Percentiles rank a stretch among this genome's conserved stretches.
Evolutionary conservation across 2,113 vertebrate genomes (phyloP).

Genomic region (Cheilinus undulatus): DNA sequence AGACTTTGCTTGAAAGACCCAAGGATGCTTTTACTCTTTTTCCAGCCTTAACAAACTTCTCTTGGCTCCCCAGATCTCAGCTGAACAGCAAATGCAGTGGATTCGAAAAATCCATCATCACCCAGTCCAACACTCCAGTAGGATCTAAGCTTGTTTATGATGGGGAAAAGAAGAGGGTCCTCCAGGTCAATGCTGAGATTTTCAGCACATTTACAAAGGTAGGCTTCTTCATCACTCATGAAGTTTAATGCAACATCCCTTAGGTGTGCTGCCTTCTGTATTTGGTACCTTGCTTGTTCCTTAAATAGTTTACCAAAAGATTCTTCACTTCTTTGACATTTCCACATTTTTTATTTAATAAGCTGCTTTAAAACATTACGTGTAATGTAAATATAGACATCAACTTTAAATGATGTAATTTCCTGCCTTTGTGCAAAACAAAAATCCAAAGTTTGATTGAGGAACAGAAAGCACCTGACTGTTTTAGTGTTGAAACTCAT

Average conservation of each 20-base stretch:
- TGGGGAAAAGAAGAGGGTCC: conserved; percentile 72
- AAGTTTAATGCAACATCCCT: too few relatives aligned
- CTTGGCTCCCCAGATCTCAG: conserved; percentile 60
- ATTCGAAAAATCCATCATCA: conserved; percentile 73
- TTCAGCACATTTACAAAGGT: conserved; percentile 82
- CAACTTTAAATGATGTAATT: too few relatives aligned
- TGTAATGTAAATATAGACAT: too few relatives aligned
- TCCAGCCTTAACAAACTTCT: background rate
- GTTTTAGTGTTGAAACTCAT: too few relatives aligned
- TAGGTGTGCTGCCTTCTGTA: background rate
- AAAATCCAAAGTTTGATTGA: too few relatives aligned
- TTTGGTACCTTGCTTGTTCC: background rate
- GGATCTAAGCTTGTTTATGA: conserved; percentile 80
- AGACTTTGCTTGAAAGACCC: background rate
- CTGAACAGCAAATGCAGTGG: conserved; percentile 74
- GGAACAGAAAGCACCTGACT: too few relatives aligned
- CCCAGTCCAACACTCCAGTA: conserved; percentile 80
- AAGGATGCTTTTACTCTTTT: background rate
- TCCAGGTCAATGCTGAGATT: conserved; percentile 72
- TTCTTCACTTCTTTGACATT: too few relatives aligned
- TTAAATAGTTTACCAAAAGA: background rate
- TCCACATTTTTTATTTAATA: too few relatives aligned
- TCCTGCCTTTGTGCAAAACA: too few relatives aligned
- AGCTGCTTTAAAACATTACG: too few relatives aligned
- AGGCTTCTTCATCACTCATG: background rate